Evolutionary conservation across 2,888 invertebrate species (phyloP).

Genomic region (Harpagoxenus sublaevis): DNA sequence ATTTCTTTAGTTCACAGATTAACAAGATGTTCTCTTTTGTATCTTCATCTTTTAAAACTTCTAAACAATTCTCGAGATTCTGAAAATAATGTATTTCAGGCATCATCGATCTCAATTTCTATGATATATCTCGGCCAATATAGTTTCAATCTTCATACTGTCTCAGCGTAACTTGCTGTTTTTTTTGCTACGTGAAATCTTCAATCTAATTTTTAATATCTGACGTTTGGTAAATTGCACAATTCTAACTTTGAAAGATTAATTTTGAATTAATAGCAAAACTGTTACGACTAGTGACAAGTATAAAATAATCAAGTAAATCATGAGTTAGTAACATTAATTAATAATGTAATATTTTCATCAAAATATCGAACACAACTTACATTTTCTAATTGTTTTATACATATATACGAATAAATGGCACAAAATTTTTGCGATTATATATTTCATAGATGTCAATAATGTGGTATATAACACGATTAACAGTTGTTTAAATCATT

Average conservation of each 20-base stretch:
- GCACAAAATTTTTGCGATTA: background rate
- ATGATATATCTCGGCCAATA: background rate
- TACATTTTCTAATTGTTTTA: background rate
- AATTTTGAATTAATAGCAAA: slow-evolving; percentile 6
- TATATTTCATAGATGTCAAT: background rate
- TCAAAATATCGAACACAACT: background rate
- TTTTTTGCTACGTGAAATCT: background rate
- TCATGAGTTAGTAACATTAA: background rate
- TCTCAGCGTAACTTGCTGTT: background rate
- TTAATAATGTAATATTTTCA: background rate
- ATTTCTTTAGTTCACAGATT: background rate
- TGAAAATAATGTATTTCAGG: background rate
- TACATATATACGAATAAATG: background rate
- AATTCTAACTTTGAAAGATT: slow-evolving; percentile 12
- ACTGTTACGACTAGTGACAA: background rate
- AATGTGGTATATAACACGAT: background rate
- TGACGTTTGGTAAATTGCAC: slow-evolving; percentile 20
- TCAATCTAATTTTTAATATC: background rate
- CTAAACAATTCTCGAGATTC: background rate
- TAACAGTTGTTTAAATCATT: slow-evolving; percentile 4
- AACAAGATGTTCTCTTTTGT: background rate
- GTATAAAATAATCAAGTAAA: background rate
- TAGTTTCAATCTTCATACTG: background rate
- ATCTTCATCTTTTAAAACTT: background rate
- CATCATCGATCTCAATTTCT: slow-evolving; percentile 21